Conservation (phyloP, 2,113 vertebrate genomes). For the Anser cygnoides region DNA sequence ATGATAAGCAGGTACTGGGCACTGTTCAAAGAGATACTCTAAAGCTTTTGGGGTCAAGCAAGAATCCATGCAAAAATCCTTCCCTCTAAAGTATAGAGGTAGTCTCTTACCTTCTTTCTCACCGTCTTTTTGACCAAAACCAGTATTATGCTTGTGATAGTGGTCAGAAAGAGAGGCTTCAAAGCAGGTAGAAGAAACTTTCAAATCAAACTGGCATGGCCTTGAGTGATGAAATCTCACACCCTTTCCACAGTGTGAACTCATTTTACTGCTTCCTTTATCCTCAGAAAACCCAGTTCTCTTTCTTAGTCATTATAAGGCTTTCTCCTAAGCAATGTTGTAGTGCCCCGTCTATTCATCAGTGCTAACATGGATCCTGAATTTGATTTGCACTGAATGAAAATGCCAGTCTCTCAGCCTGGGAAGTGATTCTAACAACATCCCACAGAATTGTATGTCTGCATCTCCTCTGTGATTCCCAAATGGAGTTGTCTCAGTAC, state of each 20-base stretch:
- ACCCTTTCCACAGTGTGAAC: neutral
- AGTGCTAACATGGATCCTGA: neutral
- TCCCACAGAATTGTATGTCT: neutral
- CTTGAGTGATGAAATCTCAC: neutral
- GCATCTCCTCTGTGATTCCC: neutral
- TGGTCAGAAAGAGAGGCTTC: neutral
- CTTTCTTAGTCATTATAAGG: neutral
- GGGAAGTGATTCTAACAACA: neutral
- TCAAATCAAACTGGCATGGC: neutral
- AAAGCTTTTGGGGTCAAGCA: neutral
- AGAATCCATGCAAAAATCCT: neutral
- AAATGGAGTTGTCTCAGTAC: neutral
- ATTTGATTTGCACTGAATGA: neutral
- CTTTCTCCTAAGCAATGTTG: neutral
- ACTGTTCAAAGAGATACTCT: neutral
- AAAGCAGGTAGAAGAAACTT: neutral
- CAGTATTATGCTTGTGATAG: neutral
- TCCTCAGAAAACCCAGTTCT: neutral
- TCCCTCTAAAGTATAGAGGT: neutral
- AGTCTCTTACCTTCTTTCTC: neutral
- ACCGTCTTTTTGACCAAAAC: neutral
- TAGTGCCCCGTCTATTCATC: neutral
- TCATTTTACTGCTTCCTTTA: neutral
- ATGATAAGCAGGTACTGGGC: neutral
- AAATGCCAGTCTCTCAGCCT: neutral